Percentiles rank a stretch among this genome's conserved stretches.
Conservation (phyloP, 2,113 vertebrate genomes). For the Delphinus delphis region DNA sequence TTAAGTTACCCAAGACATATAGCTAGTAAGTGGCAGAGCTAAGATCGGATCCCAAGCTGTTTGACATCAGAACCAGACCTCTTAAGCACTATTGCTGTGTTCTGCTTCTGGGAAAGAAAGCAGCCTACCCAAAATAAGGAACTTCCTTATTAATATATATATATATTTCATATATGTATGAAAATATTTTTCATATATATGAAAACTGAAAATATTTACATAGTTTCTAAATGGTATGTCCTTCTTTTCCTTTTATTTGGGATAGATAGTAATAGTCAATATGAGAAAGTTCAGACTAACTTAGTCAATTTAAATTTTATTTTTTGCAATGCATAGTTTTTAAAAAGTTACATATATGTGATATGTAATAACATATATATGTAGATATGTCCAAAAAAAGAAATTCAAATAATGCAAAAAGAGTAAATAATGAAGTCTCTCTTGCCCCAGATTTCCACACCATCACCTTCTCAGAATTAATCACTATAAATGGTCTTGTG, state of each 20-base stretch:
- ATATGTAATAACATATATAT: not conserved
- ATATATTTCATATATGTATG: too few species aligned
- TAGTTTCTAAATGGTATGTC: not conserved
- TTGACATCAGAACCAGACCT: not conserved
- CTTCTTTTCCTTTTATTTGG: not conserved
- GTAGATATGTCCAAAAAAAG: not conserved
- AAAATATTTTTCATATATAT: not conserved
- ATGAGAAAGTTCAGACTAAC: not conserved
- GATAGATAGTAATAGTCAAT: not conserved
- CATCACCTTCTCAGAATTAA: not conserved
- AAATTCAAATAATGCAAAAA: conserved; percentile 7
- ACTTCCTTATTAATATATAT: not conserved
- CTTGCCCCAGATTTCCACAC: not conserved
- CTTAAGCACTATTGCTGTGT: not conserved
- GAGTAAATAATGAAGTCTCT: not conserved
- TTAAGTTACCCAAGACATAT: not conserved
- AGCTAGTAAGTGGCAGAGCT: not conserved
- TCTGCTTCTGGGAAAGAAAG: not conserved
- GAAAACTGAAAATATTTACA: not conserved
- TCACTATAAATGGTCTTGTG: not conserved
- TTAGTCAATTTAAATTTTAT: not conserved
- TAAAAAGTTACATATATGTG: not conserved
- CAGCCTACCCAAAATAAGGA: not conserved
- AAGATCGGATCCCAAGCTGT: not conserved
- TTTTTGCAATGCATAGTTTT: not conserved